Conservation (phyloP, 2,888 invertebrate species). For the Hypolimnas misippus region DNA sequence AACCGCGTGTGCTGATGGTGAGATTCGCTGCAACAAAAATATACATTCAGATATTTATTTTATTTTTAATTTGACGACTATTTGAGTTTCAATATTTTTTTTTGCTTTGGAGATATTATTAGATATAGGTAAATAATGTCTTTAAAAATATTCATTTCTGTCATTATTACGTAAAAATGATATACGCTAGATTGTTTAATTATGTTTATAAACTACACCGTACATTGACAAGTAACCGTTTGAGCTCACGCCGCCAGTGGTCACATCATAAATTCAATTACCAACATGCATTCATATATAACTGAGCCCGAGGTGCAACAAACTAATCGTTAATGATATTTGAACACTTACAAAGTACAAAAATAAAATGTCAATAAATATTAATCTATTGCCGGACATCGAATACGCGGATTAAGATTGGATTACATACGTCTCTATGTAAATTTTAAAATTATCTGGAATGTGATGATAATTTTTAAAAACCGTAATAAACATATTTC, state of each 20-base stretch:
- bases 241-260: slow-evolving; percentile 56
- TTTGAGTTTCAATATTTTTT: too few relatives aligned
- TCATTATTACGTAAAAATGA: slow-evolving; percentile 11
- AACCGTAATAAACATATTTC: not conserved
- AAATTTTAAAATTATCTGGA: slow-evolving; percentile 15
- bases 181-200: slow-evolving; percentile 26
- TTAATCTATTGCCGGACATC: slow-evolving; percentile 72
- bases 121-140: too few relatives aligned
- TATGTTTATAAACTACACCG: slow-evolving; percentile 26
- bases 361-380: slow-evolving; percentile 77
- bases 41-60: slow-evolving; percentile 19
- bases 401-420: slow-evolving; percentile 57
- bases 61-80: too few relatives aligned
- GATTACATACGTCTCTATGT: slow-evolving; percentile 54
- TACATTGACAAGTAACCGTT: slow-evolving; percentile 32
- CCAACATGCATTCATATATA: slow-evolving; percentile 54
- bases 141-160: not conserved
- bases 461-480: slow-evolving; percentile 19
- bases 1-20: slow-evolving; percentile 86
- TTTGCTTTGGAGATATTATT: too few relatives aligned
- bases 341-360: slow-evolving; percentile 76
- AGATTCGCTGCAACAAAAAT: slow-evolving; percentile 86
- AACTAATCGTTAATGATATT: slow-evolving; percentile 77
- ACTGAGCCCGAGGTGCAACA: slow-evolving; percentile 59
- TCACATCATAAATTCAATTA: slow-evolving; percentile 67